phyloP scores from a whole-genome alignment of 2,888 invertebrate species.

The Drymonia ruficornis region DNA sequence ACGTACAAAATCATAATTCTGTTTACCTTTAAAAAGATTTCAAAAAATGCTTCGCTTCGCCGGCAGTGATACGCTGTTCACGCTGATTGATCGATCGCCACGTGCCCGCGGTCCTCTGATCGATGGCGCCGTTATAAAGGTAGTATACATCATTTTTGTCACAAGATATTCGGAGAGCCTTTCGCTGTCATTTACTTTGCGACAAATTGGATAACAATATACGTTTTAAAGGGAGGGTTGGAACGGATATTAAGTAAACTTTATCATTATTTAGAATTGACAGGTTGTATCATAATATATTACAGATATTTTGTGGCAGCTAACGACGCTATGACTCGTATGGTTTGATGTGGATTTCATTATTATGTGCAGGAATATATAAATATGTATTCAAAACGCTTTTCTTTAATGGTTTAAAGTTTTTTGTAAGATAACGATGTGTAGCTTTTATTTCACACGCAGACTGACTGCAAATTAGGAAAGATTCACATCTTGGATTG shows the following conservation, averaged over 20 bases:
- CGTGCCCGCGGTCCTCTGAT: neutral
- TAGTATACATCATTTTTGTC: neutral
- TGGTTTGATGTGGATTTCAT: no score
- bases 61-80: neutral
- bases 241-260: neutral
- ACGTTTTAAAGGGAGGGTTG: neutral
- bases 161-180: neutral
- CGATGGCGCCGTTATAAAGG: conserved; percentile 1
- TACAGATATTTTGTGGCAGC: neutral
- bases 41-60: neutral
- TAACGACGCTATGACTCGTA: neutral
- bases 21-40: neutral
- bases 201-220: conserved; percentile 1
- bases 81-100: neutral
- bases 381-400: no score
- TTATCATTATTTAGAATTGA: neutral
- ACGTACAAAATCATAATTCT: neutral
- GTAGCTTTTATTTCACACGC: no score
- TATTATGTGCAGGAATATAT: no score
- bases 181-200: neutral
- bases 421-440: no score
- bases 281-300: neutral
- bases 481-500: no score
- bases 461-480: no score
- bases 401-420: no score